Base-by-base conservation (phyloP, 1,140 invertebrate species). In the Trichogramma pretiosum region DNA sequence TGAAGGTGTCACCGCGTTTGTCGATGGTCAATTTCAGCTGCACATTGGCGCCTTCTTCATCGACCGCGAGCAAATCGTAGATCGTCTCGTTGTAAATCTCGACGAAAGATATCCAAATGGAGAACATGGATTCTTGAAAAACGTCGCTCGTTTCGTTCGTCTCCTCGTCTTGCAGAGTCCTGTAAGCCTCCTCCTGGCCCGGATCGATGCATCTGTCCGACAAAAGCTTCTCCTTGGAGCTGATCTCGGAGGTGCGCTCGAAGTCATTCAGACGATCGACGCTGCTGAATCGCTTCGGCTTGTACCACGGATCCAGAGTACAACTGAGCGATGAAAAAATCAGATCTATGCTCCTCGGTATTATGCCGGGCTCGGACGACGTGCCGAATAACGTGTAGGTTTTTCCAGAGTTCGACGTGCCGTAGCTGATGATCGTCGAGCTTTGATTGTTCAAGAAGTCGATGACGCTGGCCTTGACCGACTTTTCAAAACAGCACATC, bases 71-170 rank as follows among this genome's bases (percentile, higher is more conserved):
- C 10, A 95, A 66, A 70, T 96, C 93, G 64, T 84, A 91, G 9
- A 94, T 78, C 11, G 78, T 74, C 59, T 95, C 92, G 70, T 95
- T 95, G 63, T 96, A 94, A 41, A 97, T 87, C 69, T 96, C 91
- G 3, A 80, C 79, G 67, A 90, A 93, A 9, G 87, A 89, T 13
- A 95, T 74, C 88, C 89, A 93, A 7, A 89, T 71, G 38, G 55
- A 61, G 51, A 56, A 70, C 47, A 65, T 58, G 9, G 37, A 55
- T 10, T 40, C 44, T 13, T 48, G 35, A 22, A 1, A 22, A 1
- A 22, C 0, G 1, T 36, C 23, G 0, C 7, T 10, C 8, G 26
- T 26, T 11, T 34, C 17, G 3, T 32, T 14, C 2, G 1, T 5
- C 28, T 35, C 32, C n/a, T 5, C 21, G 7, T 41, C 17, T 36